Evolutionary conservation across 2,888 invertebrate species (phyloP).

Genomic region (Mamestra brassicae): DNA sequence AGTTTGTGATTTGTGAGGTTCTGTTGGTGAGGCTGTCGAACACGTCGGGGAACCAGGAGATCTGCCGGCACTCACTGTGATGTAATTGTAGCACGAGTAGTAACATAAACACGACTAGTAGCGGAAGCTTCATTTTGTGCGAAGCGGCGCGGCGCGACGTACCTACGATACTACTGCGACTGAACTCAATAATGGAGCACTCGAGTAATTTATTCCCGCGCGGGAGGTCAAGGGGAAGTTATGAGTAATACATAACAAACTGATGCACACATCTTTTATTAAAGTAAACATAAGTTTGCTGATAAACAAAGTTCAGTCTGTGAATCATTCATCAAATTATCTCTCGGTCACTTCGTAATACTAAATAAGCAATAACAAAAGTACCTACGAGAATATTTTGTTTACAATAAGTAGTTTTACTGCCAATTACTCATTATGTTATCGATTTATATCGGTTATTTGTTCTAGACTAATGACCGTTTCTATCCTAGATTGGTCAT

Average conservation of each 20-base stretch:
- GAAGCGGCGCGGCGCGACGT: constrained; percentile 51
- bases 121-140: constrained; percentile 77
- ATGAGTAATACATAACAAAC: constrained; percentile 69
- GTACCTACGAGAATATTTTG: not conserved
- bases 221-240: constrained; percentile 79
- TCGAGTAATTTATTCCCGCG: constrained; percentile 75
- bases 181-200: constrained; percentile 73
- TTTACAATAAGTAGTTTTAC: constrained; percentile 26
- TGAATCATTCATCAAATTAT: constrained; percentile 52
- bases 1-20: constrained; percentile 79
- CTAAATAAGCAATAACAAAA: constrained; percentile 13
- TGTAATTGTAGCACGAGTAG: constrained; percentile 72
- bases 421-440: constrained; percentile 13
- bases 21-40: constrained; percentile 80
- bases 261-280: constrained; percentile 36
- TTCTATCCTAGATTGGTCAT: constrained; percentile 5
- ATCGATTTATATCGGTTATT: not conserved
- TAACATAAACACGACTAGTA: constrained; percentile 74
- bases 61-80: constrained; percentile 72
- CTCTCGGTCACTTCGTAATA: constrained; percentile 5
- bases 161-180: constrained; percentile 65
- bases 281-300: constrained; percentile 47
- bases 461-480: constrained; percentile 16
- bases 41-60: constrained; percentile 81
- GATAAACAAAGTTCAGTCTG: constrained; percentile 52